These are phyloP conservation scores for Cerastis leucographa DNA, from an alignment of 2,888 invertebrate species.

Conservation along the genomic window DNA sequence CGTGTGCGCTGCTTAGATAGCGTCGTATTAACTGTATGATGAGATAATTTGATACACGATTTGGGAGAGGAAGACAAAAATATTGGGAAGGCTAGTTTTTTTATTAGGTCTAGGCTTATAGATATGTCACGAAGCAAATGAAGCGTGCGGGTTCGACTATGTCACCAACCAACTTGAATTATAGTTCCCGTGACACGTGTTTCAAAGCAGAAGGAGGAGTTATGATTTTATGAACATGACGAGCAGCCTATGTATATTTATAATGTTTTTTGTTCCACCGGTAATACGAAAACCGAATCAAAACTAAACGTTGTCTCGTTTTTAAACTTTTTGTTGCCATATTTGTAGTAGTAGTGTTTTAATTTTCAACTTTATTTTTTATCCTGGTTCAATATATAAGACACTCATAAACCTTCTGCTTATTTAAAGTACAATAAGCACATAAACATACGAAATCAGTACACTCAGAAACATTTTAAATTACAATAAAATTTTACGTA, in stretches of 20 bases:
- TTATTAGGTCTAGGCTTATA: background rate
- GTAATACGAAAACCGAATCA: background rate
- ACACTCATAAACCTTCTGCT: background rate
- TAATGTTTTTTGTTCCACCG: background rate
- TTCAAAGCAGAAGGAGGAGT: background rate
- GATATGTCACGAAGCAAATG: background rate
- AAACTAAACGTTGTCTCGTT: background rate
- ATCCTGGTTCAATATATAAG: background rate
- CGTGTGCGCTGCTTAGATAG: constrained; percentile 52
- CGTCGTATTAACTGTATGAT: constrained; percentile 51
- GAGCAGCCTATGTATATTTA: background rate
- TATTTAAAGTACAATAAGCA: background rate
- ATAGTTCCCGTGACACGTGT: background rate
- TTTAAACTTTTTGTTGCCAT: background rate
- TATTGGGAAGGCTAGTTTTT: background rate
- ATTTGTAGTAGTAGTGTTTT: background rate
- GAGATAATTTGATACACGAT: constrained; percentile 55
- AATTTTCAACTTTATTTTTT: background rate
- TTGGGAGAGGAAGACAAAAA: constrained; percentile 1
- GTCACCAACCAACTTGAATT: background rate
- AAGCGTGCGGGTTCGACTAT: background rate
- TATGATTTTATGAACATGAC: background rate
- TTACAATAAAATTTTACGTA: background rate
- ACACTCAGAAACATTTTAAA: background rate
- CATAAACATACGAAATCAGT: background rate